Conservation (phyloP, 2,113 vertebrate genomes). For the Pachyramphus minor region DNA sequence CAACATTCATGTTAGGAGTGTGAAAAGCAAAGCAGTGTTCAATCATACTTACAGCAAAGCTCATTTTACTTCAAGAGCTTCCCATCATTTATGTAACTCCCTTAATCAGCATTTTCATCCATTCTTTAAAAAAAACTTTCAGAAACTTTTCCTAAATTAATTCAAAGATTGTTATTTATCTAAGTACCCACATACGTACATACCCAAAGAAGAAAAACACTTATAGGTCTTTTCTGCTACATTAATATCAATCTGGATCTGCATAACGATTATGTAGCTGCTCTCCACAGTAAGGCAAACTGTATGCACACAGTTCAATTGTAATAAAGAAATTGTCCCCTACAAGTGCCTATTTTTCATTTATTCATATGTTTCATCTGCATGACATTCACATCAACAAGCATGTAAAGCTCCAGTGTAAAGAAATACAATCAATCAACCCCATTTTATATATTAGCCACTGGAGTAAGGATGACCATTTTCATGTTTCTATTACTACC, state of each 20-base stretch:
- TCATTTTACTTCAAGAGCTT: constrained; percentile 21
- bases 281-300: neutral
- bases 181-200: neutral
- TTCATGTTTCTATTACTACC: neutral
- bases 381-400: neutral
- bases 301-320: neutral
- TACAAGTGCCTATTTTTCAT: neutral
- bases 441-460: neutral
- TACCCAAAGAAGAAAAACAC: neutral
- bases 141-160: neutral
- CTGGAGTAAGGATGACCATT: neutral
- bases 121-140: neutral
- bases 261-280: neutral
- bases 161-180: neutral
- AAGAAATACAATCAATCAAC: neutral
- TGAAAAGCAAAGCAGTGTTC: constrained; percentile 67
- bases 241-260: neutral
- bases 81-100: neutral
- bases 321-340: neutral
- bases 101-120: neutral
- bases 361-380: neutral
- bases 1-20: constrained; percentile 10
- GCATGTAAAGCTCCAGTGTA: neutral
- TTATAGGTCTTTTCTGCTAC: neutral
- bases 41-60: constrained; percentile 14